phyloP scores from a whole-genome alignment of 2,113 vertebrate genomes.

The Mustela lutreola region DNA sequence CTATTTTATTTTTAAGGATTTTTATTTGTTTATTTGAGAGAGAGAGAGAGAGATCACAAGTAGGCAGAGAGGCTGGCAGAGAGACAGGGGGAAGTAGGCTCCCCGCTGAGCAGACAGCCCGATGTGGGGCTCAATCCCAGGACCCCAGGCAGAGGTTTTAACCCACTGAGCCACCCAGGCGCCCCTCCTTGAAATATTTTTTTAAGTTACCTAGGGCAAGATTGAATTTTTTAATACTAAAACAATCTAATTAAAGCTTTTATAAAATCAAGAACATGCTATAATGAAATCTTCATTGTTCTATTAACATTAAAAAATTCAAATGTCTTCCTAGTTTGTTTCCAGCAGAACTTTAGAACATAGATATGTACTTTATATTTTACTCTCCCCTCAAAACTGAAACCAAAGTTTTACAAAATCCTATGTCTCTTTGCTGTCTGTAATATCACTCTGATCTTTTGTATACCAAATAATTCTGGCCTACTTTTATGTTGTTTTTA shows the following conservation, averaged over 20 bases:
- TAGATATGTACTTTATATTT: background rate
- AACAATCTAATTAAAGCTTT: background rate
- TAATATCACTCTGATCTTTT: background rate
- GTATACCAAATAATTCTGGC: background rate
- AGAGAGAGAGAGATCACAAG: too few relatives aligned
- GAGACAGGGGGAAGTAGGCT: too few relatives aligned
- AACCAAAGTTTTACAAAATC: background rate
- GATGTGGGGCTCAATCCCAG: too few relatives aligned
- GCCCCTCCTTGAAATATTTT: background rate
- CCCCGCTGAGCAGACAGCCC: too few relatives aligned
- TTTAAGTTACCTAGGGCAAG: background rate
- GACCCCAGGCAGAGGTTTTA: too few relatives aligned
- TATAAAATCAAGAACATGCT: constrained; percentile 8
- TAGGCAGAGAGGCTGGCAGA: too few relatives aligned
- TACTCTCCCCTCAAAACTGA: background rate
- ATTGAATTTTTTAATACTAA: background rate
- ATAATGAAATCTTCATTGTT: background rate
- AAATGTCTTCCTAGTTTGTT: background rate
- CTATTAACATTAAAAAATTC: background rate
- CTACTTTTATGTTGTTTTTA: background rate
- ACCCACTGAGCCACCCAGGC: too few relatives aligned
- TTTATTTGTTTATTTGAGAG: too few relatives aligned
- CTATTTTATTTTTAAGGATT: too few relatives aligned
- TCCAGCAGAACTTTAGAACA: background rate
- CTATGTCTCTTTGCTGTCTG: background rate